Evolutionary conservation across 1,140 invertebrate species (phyloP), one percentile per base, ranked within the genome.

Genomic region (Caenorhabditis briggsae): DNA sequence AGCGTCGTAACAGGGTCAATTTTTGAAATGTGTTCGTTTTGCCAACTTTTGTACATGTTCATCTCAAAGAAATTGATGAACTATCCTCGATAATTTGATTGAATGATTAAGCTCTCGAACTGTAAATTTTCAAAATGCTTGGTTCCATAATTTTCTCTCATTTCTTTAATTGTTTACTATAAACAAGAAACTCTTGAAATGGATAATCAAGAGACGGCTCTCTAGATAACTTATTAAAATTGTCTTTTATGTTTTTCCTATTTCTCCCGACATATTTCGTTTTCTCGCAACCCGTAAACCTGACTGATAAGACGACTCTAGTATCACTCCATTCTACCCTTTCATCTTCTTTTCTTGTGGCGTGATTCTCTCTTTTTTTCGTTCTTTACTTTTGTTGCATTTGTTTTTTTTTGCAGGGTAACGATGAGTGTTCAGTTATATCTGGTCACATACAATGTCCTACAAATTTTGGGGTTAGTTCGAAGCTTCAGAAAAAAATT

Each of bases 391-490:
- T n/a, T 53, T 11, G 12, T 56, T 55, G 50, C 12, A 59, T 33
- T 46, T 20, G 9, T 16, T 83, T 83, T 46, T 78, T 50, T 9
- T 87, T 87, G 2, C 46, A 86, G 61, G 41, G 23, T 74, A 61
- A 84, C 83, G 20, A 83, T 88, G 74, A 70, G 46, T 18, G 84
- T 61, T 89, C 58, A 91, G 50, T 20, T 90, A 5, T 91, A 91
- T 82, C 82, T 91, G 16, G 86, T 91, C 55, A 59, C 64, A 41
- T 91, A 91, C 78, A 91, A 91, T 86, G 86, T 89, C 23, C 50
- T 91, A 25, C 91, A 91, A 88, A 88, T 92, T 55, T 55, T 91
- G 23, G 91, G 91, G 90, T 92, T 46, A 70, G 86, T 89, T 86
- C n/a, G 50, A 53, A 53, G 50, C 2, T 53, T 14, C 2, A 53